phyloP scores from a whole-genome alignment of 2,888 invertebrate species.

The Hyalella azteca region DNA sequence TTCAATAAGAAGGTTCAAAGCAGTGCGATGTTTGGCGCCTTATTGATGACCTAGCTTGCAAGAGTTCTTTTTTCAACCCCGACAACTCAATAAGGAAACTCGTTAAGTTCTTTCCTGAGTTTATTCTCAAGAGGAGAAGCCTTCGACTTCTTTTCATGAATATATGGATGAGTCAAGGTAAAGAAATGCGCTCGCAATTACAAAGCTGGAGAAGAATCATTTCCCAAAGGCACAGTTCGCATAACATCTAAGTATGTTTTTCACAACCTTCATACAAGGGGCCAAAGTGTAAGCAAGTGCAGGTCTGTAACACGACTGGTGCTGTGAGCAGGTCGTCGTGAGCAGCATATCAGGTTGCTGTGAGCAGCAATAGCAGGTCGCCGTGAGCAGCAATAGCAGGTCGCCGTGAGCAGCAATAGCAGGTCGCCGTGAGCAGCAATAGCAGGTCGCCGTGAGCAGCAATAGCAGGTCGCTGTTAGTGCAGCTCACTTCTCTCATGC shows the following conservation, averaged over 20 bases:
- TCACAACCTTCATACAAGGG: not conserved
- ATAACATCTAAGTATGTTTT: not conserved
- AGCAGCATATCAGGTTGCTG: too few species aligned
- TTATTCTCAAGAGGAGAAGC: constrained; percentile 1
- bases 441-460: too few species aligned
- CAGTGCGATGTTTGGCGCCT: constrained; percentile 3
- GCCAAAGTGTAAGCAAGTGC: too few species aligned
- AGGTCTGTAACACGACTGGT: too few species aligned
- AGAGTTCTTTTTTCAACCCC: not conserved
- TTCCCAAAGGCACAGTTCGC: not conserved
- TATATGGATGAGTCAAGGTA: constrained; percentile 4
- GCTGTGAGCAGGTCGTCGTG: too few species aligned
- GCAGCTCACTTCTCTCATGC: too few species aligned
- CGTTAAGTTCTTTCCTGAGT: not conserved
- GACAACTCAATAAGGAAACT: constrained; percentile 18
- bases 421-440: too few species aligned
- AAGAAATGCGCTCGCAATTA: not conserved
- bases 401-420: too few species aligned
- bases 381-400: too few species aligned
- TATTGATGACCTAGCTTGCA: constrained; percentile 5
- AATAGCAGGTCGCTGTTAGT: too few species aligned
- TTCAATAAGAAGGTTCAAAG: constrained; percentile 11
- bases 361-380: too few species aligned
- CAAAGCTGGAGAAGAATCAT: constrained; percentile 12
- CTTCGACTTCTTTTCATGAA: constrained; percentile 2